Evolutionary conservation across 2,113 vertebrate genomes (phyloP), one percentile per base, ranked within the genome.

Genomic region (Pyxicephalus adspersus): DNA sequence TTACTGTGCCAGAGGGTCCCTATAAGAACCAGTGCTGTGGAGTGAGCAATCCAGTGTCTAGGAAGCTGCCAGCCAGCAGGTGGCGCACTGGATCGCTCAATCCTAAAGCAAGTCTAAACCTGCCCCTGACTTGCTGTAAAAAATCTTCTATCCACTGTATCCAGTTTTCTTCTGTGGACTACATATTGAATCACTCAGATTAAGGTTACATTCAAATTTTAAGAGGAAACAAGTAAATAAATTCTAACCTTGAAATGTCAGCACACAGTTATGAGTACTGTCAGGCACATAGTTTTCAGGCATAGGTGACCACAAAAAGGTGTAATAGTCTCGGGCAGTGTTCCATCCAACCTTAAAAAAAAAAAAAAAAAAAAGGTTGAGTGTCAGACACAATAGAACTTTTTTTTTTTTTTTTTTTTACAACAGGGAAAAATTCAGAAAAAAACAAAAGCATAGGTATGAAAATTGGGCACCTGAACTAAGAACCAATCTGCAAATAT

Each of bases 301-400:
- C 89, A 97, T 92, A 85, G 96, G 96, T 19, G 97, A 99, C 98
- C 98, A 99, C 86, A 99, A 90, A 93, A 99, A 99, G 0, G 98
- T 99, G 78, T 98, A 98, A 91, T 99, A 99, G 91, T 99, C 97
- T 87, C 97, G 95, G 84, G 98, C 95, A 52, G 97, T 98, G 90
- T 96, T 99, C 98, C 98, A 99, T 83, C 98, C 98, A 87, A 99
- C 98, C 98, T 99, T 88, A 83, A 87, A 85, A 81, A 79, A 87
- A 84, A 82, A 73, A 11, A 25, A 79, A 64, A 13, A 15, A 74
- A n/a, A n/a, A n/a, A n/a, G n/a, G n/a, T n/a, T n/a, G n/a, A 61
- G 0, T 50, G 1, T 70, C 29, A 64, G 2, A 22, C 19, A 60
- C 19, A 3, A 20, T 11, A 60, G n/a, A n/a, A n/a, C n/a, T n/a